Conservation (phyloP, 2,113 vertebrate species). For the Typhlomys cinereus region DNA sequence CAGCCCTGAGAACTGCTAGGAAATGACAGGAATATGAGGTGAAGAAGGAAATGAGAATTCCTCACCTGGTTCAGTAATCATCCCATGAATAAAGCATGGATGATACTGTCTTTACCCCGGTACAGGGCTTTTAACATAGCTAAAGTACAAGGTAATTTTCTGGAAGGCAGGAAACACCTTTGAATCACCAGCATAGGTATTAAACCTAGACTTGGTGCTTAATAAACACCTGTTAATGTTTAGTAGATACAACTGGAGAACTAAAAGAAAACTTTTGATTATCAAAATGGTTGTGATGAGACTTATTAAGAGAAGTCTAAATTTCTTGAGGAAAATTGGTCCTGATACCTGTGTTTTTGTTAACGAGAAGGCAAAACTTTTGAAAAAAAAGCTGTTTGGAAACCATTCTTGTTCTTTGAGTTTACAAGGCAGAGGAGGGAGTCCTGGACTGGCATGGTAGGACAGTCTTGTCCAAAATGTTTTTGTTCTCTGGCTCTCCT, state of each 20-base stretch:
- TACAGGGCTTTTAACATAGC: not conserved
- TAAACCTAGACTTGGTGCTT: not conserved
- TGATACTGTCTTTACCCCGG: not conserved
- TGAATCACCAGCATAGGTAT: not conserved
- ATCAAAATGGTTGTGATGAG: not conserved
- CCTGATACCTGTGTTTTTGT: not conserved
- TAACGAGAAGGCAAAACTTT: not conserved
- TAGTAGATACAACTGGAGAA: constrained; percentile 3
- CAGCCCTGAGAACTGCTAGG: not conserved
- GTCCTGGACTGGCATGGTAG: not conserved
- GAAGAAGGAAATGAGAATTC: not conserved
- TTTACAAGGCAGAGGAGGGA: not conserved
- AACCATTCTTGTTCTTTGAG: not conserved
- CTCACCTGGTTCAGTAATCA: not conserved
- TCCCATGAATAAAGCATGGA: not conserved
- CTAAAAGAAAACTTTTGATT: constrained; percentile 12
- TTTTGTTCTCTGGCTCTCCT: not conserved
- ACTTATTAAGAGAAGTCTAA: not conserved
- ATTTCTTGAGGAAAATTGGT: not conserved
- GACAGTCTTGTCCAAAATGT: not conserved
- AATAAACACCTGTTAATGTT: constrained; percentile 3
- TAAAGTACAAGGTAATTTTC: constrained; percentile 27
- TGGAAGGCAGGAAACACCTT: constrained; percentile 18
- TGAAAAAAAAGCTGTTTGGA: not conserved
- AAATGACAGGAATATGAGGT: not conserved